Base-by-base conservation (phyloP, 2,113 vertebrate species). In the Triplophysa rosa region DNA sequence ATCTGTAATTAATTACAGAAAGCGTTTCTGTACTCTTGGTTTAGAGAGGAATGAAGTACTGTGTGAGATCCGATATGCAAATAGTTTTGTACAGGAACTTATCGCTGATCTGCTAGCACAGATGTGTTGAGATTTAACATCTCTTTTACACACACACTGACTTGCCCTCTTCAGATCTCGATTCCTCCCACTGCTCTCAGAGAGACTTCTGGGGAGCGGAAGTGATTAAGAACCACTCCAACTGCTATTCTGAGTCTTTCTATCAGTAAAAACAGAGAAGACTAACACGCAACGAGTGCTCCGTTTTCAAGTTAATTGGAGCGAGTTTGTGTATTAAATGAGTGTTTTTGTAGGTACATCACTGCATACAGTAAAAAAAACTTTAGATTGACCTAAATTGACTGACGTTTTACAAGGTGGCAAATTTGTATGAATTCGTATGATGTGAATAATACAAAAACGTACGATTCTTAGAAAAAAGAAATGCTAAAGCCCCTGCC, bases 261-360 rank as follows among this genome's bases (percentile, higher is more conserved):
- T 68, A 61, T 23, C 40, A 24, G 45, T 37, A 72, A 62, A 40
- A 66, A 78, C 42, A 2, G 79, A 33, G 67, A 79, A 56, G 62
- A 29, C 54, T 78, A 83, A 65, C 63, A 49, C 45, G 42, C 5
- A 16, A 54, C 49, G 61, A 69, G 40, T n/a, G 70, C 59, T 58
- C 45, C 33, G 54, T 82, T 74, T 77, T 80, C 56, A 68, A 82
- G 83, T 85, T 88, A 16, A 47, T 63, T 63, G 45, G 47, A 29
- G 37, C 26, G 58, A 40, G 23, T 74, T 63, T 74, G 21, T 45
- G 21, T 12, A 29, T 29, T 45, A 47, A 47, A 74, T n/a, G n/a
- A 42, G 17, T 21, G 19, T 42, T 62, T 74, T 74, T 56, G 56
- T 37, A 45, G 56, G 71, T 62, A 62, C 13, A 24, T 10, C 29